Percentiles rank a stretch among this genome's conserved stretches.
Evolutionary conservation across 2,113 vertebrate species (phyloP).

Genomic region (Cavia porcellus): DNA sequence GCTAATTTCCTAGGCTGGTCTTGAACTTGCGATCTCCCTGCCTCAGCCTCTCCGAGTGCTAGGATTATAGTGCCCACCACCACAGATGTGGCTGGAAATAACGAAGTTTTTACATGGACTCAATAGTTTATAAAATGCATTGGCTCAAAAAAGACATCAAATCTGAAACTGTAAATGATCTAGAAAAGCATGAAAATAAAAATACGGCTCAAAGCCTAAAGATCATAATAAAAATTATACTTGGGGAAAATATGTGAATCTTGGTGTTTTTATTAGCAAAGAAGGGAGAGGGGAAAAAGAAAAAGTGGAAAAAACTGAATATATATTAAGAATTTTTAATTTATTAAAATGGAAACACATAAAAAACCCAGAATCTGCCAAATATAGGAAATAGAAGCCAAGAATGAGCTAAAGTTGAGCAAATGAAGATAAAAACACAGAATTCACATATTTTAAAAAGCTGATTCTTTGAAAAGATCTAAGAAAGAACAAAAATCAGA

Average conservation of each 20-base stretch:
- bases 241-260: background rate
- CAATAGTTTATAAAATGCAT: background rate
- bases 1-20: background rate
- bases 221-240: background rate
- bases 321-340: background rate
- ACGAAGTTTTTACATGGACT: background rate
- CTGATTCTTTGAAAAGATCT: background rate
- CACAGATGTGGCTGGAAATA: background rate
- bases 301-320: background rate
- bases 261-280: background rate
- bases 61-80: background rate
- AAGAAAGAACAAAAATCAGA: background rate
- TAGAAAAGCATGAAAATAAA: background rate
- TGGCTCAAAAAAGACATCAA: constrained; percentile 30
- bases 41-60: background rate
- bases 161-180: background rate
- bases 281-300: background rate
- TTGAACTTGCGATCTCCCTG: background rate
- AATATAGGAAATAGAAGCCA: constrained; percentile 4
- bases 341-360: background rate
- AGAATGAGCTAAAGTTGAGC: background rate
- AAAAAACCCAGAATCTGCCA: background rate
- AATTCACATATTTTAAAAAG: background rate
- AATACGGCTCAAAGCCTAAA: background rate
- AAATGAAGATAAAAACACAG: constrained; percentile 19